Evolutionary conservation across 2,888 invertebrate genomes (phyloP).

Genomic region (Acholoe squamosa): DNA sequence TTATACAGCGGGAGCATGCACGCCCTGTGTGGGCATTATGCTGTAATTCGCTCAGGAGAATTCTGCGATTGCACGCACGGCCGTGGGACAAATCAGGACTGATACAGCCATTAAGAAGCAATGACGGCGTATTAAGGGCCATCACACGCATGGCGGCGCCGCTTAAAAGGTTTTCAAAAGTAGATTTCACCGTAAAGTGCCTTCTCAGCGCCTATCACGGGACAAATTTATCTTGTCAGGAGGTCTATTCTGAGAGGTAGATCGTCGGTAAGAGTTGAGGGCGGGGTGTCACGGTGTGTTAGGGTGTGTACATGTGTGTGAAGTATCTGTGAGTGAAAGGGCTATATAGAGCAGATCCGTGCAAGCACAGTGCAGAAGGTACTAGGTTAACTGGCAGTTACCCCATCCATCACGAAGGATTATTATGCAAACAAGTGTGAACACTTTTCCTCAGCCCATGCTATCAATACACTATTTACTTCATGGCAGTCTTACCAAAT

Average conservation of each 20-base stretch:
- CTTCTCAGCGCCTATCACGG: constrained; percentile 48
- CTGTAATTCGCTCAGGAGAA: constrained; percentile 53
- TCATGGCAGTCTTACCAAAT: too few species aligned
- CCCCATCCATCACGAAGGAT: too few species aligned
- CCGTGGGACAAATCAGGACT: constrained; percentile 58
- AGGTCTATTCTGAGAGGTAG: background rate
- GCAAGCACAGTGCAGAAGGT: too few species aligned
- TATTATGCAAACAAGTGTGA: too few species aligned
- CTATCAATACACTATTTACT: too few species aligned
- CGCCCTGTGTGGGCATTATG: constrained; percentile 10
- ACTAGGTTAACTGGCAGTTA: too few species aligned
- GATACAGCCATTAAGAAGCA: constrained; percentile 60
- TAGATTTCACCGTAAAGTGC: constrained; percentile 57
- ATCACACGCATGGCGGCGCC: constrained; percentile 49
- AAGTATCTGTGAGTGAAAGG: background rate
- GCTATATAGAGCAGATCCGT: too few species aligned
- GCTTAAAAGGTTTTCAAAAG: constrained; percentile 62
- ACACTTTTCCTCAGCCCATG: too few species aligned
- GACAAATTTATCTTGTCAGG: constrained; percentile 40
- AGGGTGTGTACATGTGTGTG: background rate
- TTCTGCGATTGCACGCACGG: constrained; percentile 23
- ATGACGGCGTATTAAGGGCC: constrained; percentile 53
- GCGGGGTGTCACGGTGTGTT: background rate
- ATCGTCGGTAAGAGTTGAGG: background rate
- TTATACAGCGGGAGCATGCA: too few species aligned